Evolutionary conservation across 2,797 vertebrate genomes (phyloP), one percentile per base, ranked within the genome.

Genomic region (Dromococcyx pavoninus): DNA sequence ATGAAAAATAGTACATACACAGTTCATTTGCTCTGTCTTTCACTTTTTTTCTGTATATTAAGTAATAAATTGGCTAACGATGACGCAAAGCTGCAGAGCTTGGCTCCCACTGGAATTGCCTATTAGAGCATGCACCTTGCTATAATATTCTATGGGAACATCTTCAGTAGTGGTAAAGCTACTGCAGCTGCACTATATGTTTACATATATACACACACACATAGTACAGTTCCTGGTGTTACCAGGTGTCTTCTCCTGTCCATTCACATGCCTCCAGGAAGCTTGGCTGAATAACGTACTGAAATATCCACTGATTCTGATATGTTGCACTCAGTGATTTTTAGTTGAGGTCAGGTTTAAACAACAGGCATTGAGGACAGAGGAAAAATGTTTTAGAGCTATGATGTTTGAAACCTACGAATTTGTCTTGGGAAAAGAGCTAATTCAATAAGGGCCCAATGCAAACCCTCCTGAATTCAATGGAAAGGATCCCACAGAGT

Each of bases 51-150:
- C 61, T 65, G 33, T 71, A 25, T 75, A 61, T 94, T 91, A 75
- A 51, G 56, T 86, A 96, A 96, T 64, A 88, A 79, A 78, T 81
- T 92, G 93, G 28, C 84, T 91, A 95, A 91, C 51, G 60, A 33
- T 66, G 79, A 72, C 67, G 90, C 71, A 95, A 94, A 92, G 60
- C 78, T 87, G 54, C 50, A 80, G 66, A 75, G 41, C 82, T 69
- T 88, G 73, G 17, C 11, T 96, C 60, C 72, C 71, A 60, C 32
- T 73, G 77, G 79, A 91, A 85, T 33, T 80, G 70, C 46, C 35
- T 83, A 44, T 95, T 93, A 87, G 58, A 83, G 86, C 60, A 44
- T 48, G 37, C 30, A 64, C 54, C 64, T 94, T 78, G 62, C 67
- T 95, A 14, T 51, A 85, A 72, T n/a, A 23, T 86, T 93, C 56